A percentile compares a stretch with the other conserved stretches of the same genome.
Conservation (phyloP, 2,113 vertebrate species). For the Pachyramphus minor region DNA sequence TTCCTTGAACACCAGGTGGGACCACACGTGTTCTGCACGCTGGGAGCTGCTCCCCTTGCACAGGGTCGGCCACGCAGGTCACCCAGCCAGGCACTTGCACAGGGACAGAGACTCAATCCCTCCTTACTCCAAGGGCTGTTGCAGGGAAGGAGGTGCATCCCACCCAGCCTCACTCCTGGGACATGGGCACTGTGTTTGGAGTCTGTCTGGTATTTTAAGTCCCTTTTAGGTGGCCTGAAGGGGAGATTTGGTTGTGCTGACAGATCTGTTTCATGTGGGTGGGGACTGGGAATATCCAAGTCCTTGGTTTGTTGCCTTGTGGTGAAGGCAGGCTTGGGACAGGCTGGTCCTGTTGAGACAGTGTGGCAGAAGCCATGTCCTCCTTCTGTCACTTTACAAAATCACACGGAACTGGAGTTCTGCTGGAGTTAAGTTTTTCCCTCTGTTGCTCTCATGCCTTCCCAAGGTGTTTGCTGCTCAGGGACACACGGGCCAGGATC, state of each 20-base stretch:
- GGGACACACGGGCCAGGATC: fast-evolving
- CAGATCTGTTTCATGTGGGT: not conserved
- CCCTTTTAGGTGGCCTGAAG: not conserved
- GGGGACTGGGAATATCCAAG: not conserved
- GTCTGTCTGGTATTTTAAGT: not conserved
- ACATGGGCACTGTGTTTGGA: fast-evolving
- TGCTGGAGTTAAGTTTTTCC: not conserved
- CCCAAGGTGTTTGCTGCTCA: not conserved
- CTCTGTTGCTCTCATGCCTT: not conserved
- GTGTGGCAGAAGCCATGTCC: fast-evolving
- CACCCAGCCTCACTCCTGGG: not conserved
- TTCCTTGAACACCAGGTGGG: slow-evolving; percentile 73
- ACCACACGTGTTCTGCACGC: not conserved
- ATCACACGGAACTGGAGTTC: not conserved
- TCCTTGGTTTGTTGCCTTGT: not conserved
- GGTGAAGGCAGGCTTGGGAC: not conserved
- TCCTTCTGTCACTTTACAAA: not conserved
- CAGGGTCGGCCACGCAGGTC: not conserved
- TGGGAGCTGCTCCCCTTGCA: not conserved
- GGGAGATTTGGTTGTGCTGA: not conserved
- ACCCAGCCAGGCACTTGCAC: not conserved
- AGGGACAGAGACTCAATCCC: not conserved
- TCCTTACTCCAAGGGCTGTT: fast-evolving
- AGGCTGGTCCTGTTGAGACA: not conserved
- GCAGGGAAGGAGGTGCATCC: not conserved